phyloP scores from a whole-genome alignment of 2,797 vertebrate species.

The Myotis myotis region DNA sequence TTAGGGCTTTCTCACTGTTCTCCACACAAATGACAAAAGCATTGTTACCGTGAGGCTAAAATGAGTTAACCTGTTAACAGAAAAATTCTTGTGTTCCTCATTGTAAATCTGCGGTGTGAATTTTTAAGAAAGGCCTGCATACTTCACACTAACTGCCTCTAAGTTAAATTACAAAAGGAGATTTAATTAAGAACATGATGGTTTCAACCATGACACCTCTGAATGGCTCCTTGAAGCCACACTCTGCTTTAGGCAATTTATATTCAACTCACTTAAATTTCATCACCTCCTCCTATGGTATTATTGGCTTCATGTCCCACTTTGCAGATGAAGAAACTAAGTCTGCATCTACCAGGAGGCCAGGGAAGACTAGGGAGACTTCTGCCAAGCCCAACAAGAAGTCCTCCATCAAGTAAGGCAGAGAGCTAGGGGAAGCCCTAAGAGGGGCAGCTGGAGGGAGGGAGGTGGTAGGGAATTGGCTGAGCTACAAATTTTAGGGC shows the following conservation, averaged over 20 bases:
- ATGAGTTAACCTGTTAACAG: not conserved
- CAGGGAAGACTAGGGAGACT: not conserved
- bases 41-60: not conserved
- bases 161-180: slow-evolving; percentile 4
- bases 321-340: not conserved
- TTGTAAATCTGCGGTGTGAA: not conserved
- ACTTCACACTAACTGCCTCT: not conserved
- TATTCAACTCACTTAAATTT: not conserved
- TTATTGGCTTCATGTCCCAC: not conserved
- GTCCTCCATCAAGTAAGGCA: not conserved
- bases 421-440: not conserved
- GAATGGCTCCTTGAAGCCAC: not conserved
- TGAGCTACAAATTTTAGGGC: not conserved
- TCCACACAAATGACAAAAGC: not conserved
- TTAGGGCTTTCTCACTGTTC: not conserved
- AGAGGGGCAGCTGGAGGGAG: not conserved
- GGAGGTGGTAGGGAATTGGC: not conserved
- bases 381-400: not conserved
- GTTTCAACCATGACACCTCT: not conserved
- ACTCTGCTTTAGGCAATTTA: not conserved
- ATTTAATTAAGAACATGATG: not conserved
- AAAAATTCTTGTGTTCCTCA: not conserved
- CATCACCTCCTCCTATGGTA: not conserved
- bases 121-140: not conserved
- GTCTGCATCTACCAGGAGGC: not conserved